phyloP scores from a whole-genome alignment of 2,113 vertebrate genomes.

The Hippoglossus stenolepis region DNA sequence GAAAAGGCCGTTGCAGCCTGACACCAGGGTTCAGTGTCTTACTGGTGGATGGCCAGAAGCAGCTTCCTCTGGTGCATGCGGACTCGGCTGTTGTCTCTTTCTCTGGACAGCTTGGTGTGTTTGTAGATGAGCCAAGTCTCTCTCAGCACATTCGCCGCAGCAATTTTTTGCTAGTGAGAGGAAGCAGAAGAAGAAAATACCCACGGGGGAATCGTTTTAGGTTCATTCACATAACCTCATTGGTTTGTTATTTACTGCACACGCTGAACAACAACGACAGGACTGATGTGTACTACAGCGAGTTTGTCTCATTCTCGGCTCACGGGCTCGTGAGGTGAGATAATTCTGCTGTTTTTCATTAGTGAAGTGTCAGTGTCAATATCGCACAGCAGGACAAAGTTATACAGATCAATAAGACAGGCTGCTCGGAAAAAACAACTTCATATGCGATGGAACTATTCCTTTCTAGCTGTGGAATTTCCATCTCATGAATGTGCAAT shows the following conservation, averaged over 20 bases:
- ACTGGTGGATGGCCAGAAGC: conserved; percentile 98
- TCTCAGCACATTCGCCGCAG: conserved; percentile 97
- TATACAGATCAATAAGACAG: too few species aligned
- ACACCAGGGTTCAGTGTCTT: conserved; percentile 74
- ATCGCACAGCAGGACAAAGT: too few species aligned
- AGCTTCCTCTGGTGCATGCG: conserved; percentile 98
- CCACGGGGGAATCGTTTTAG: conserved; percentile 26
- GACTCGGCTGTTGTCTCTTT: conserved; percentile 90
- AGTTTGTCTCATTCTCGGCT: neutral
- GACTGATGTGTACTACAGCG: neutral
- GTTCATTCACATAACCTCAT: conserved; percentile 29
- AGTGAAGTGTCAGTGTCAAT: too few species aligned
- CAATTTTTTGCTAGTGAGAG: conserved; percentile 90
- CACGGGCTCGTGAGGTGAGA: neutral
- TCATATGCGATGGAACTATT: too few species aligned
- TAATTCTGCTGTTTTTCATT: neutral
- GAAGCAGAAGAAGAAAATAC: conserved; percentile 47
- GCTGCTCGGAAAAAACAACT: too few species aligned
- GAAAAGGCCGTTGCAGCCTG: neutral
- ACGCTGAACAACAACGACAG: conserved; percentile 16
- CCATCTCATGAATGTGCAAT: too few species aligned
- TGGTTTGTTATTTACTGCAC: conserved; percentile 15
- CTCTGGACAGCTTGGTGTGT: conserved; percentile 93
- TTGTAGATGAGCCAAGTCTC: conserved; percentile 99
- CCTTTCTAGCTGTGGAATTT: too few species aligned